Evolutionary conservation across 64 coral and sea anemone genomes (phyloP).

Genomic region (Astreopora myriophthalma): DNA sequence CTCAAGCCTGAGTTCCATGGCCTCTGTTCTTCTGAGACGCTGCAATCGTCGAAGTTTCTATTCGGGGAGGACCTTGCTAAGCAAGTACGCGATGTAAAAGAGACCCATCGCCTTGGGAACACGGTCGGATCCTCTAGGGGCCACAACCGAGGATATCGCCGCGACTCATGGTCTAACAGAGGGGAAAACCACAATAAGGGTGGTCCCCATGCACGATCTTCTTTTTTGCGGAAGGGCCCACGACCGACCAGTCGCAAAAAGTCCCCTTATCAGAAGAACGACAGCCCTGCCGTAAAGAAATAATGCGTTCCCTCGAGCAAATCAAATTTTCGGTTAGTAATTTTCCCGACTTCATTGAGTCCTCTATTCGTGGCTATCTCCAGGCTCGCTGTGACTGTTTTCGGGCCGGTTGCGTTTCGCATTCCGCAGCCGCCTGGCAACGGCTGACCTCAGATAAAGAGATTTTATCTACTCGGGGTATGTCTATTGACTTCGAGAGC

Average conservation of each 20-base stretch:
- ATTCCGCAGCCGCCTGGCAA: background rate
- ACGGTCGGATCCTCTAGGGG: no score
- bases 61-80: slow-evolving; percentile 5
- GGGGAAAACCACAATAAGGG: no score
- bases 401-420: background rate
- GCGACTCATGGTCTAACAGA: background rate
- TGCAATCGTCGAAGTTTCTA: background rate
- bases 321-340: no score
- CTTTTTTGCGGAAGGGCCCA: no score
- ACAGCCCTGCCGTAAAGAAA: no score
- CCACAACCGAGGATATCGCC: no score
- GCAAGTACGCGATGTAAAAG: slow-evolving; percentile 5
- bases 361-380: background rate
- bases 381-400: background rate
- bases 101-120: background rate
- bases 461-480: background rate
- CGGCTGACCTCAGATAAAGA: background rate
- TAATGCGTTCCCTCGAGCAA: no score
- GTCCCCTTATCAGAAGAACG: background rate
- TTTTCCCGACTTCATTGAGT: no score
- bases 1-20: background rate
- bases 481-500: background rate
- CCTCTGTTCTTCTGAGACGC: background rate
- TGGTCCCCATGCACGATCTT: no score
- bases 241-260: no score